phyloP scores from a whole-genome alignment of 2,888 invertebrate species.

The Drosophila mayaguana region DNA sequence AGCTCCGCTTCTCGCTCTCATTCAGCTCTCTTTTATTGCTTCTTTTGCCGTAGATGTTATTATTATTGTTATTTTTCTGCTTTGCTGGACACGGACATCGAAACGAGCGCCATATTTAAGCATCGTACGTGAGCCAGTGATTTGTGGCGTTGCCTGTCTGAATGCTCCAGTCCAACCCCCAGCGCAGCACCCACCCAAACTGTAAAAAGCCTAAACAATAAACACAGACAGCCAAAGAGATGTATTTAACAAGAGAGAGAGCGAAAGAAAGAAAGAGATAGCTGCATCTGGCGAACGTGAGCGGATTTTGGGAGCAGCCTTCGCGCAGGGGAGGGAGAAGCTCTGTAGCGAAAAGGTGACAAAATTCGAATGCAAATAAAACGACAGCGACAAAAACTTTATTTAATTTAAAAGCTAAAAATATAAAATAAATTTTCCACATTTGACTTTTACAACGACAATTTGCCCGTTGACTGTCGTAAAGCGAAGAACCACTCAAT shows the following conservation, averaged over 20 bases:
- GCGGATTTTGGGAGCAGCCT: constrained; percentile 56
- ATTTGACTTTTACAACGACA: constrained; percentile 78
- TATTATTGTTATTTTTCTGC: constrained; percentile 59
- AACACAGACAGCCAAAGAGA: constrained; percentile 50
- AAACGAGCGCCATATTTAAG: constrained; percentile 76
- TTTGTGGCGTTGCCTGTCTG: constrained; percentile 61
- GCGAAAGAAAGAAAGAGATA: not conserved
- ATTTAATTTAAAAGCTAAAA: constrained; percentile 77
- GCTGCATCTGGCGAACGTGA: constrained; percentile 46
- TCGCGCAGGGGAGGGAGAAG: not conserved
- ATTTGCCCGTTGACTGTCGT: constrained; percentile 73
- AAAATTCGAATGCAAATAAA: constrained; percentile 71
- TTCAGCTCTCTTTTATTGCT: constrained; percentile 11
- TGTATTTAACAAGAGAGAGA: not conserved
- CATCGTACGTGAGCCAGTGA: constrained; percentile 68
- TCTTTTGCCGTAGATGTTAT: constrained; percentile 39
- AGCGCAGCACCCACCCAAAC: not conserved
- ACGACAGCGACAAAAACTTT: constrained; percentile 72
- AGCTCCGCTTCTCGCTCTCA: constrained; percentile 4
- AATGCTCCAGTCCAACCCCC: not conserved
- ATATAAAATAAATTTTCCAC: constrained; percentile 79
- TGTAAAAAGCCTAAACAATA: constrained; percentile 75
- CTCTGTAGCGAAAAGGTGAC: constrained; percentile 51
- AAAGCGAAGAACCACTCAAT: constrained; percentile 44
- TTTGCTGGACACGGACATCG: constrained; percentile 70